Base-by-base conservation (phyloP, 2,113 vertebrate genomes). In the Scytalopus superciliaris region DNA sequence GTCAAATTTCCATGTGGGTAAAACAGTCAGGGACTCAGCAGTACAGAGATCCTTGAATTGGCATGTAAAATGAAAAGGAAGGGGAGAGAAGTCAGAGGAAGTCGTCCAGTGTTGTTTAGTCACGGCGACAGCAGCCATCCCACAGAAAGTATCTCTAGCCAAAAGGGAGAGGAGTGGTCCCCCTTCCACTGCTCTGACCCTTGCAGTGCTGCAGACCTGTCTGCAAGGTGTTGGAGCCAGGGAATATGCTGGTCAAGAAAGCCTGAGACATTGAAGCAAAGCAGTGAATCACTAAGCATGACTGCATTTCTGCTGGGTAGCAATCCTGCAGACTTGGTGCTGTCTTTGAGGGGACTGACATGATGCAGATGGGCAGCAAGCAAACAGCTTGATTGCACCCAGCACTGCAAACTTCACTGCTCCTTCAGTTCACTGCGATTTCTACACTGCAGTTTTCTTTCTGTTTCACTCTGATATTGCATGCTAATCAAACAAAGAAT, bases 61-160 rank as follows among this genome's bases (percentile, higher is more conserved):
- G 76, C 94, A 75, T 92, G 79, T 59, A 90, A 93, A 95, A 74
- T 22, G 44, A 93, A 94, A 95, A 84, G 90, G 87, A 96, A 90
- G 73, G 55, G 28, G 47, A 86, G 19, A 94, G 83, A 86, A 76
- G 83, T 87, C 92, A 93, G 76, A 93, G 92, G 93, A 96, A 96
- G 85, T 67, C 67, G 73, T 92, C 44, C 3, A 0, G 10, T 73
- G 55, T 40, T 96, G 85, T 95, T 97, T 90, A 93, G 88, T 93
- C 83, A 87, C 70, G 76, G 87, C 33, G 0, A 55, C 53, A 95
- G 81, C 84, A 95, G 87, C 63, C 57, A 73, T 95, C 95, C 82
- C 89, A 88, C 50, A 92, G 93, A 94, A 96, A 94, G 40, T 28
- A 44, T 78, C 44, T 75, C 82, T 19, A 63, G 94, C 90, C 96